phyloP scores from a whole-genome alignment of 1,140 invertebrate genomes.

The Maniola jurtina region DNA sequence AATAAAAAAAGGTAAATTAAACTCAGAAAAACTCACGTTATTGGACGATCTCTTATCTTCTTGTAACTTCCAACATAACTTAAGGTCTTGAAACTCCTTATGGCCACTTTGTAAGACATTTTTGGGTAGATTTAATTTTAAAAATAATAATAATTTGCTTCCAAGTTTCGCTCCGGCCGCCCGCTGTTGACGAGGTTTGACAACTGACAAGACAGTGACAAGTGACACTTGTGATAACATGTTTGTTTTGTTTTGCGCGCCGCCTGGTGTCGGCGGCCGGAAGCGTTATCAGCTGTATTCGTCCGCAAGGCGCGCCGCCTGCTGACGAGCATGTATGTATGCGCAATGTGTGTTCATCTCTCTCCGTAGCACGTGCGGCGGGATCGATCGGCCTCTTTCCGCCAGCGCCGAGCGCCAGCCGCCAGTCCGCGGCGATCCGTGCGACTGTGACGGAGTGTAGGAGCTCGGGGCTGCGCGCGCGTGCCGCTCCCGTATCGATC shows the following conservation, averaged over 20 bases:
- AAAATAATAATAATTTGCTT: background rate
- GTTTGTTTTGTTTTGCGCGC: constrained; percentile 50
- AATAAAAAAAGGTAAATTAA: too few relatives aligned
- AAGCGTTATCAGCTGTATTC: constrained; percentile 65
- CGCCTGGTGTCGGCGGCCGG: constrained; percentile 42
- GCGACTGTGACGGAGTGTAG: constrained; percentile 51
- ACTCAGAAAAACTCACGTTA: constrained; percentile 47
- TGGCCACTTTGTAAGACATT: constrained; percentile 61
- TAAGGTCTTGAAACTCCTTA: constrained; percentile 55
- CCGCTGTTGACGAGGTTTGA: constrained; percentile 24
- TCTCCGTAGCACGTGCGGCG: constrained; percentile 54
- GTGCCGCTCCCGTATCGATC: constrained; percentile 72
- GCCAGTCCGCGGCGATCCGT: constrained; percentile 43
- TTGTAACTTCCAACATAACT: constrained; percentile 65
- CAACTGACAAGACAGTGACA: background rate
- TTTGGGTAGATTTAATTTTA: constrained; percentile 13
- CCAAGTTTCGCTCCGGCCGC: background rate
- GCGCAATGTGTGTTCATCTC: constrained; percentile 69
- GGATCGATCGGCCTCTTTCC: constrained; percentile 54
- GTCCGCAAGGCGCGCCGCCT: constrained; percentile 44
- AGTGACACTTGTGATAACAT: constrained; percentile 39
- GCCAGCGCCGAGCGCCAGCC: constrained; percentile 24
- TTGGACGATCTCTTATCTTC: constrained; percentile 56
- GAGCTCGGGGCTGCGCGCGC: constrained; percentile 58
- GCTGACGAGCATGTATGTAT: constrained; percentile 40